phyloP scores from a whole-genome alignment of 2,888 invertebrate species.

The Carabus problematicus region DNA sequence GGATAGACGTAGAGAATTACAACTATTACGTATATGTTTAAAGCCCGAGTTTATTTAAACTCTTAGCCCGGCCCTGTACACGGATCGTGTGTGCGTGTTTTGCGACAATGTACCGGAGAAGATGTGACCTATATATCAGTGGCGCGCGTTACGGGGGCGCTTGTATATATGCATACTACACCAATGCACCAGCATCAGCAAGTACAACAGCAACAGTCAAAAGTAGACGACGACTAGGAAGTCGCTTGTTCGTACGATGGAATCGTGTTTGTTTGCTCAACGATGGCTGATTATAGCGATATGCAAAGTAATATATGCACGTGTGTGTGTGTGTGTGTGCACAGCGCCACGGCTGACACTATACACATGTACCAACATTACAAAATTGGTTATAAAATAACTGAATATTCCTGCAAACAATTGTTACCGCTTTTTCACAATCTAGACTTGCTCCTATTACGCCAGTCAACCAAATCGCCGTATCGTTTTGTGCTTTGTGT shows the following conservation, averaged over 20 bases:
- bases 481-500: too few relatives aligned
- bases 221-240: slow-evolving; percentile 25
- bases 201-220: not conserved
- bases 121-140: slow-evolving; percentile 38
- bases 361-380: slow-evolving; percentile 35
- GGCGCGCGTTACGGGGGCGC: slow-evolving; percentile 27
- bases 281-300: slow-evolving; percentile 13
- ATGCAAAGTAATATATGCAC: not conserved
- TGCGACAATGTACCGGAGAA: slow-evolving; percentile 31
- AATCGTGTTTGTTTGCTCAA: slow-evolving; percentile 22
- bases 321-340: not conserved
- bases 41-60: too few relatives aligned
- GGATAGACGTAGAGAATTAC: too few relatives aligned
- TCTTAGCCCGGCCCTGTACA: too few relatives aligned
- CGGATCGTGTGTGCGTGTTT: slow-evolving; percentile 19
- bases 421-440: too few relatives aligned
- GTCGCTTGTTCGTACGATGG: slow-evolving; percentile 25
- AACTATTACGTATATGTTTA: too few relatives aligned
- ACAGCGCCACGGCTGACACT: slow-evolving; percentile 27
- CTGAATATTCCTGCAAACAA: too few relatives aligned
- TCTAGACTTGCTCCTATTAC: too few relatives aligned
- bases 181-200: too few relatives aligned
- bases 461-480: too few relatives aligned
- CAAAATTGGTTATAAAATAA: too few relatives aligned
- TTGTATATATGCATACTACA: slow-evolving; percentile 1